Conservation (phyloP, 2,113 vertebrate species). For the Cyrtonyx montezumae region DNA sequence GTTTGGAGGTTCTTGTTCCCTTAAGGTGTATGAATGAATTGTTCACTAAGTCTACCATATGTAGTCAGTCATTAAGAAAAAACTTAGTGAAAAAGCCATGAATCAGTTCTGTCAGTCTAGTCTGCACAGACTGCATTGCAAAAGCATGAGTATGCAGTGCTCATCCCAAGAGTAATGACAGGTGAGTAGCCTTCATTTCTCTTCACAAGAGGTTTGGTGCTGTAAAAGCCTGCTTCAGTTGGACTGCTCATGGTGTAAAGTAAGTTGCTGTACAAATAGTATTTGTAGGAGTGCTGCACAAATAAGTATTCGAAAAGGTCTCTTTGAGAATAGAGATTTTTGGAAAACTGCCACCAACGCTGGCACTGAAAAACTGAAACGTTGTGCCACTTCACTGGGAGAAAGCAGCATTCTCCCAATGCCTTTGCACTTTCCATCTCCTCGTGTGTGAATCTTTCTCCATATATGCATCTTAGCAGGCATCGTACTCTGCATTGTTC, state of each 20-base stretch:
- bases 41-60: neutral
- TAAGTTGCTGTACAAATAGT: too few relatives aligned
- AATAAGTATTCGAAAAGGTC: neutral
- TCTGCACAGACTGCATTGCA: neutral
- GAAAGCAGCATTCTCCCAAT: neutral
- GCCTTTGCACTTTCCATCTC: slow-evolving; percentile 22
- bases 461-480: neutral
- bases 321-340: neutral
- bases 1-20: neutral
- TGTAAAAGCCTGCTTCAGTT: neutral
- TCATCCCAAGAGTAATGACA: neutral
- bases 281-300: too few relatives aligned
- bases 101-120: neutral
- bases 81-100: fast-evolving
- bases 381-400: neutral
- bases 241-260: neutral
- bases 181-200: slow-evolving; percentile 35
- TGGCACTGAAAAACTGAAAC: neutral
- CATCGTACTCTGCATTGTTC: neutral
- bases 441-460: slow-evolving; percentile 1
- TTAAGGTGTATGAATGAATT: neutral
- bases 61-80: neutral
- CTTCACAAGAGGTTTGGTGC: neutral
- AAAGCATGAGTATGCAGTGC: neutral
- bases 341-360: neutral